Conservation (phyloP, 2,888 invertebrate genomes). For the Amiota mariae region DNA sequence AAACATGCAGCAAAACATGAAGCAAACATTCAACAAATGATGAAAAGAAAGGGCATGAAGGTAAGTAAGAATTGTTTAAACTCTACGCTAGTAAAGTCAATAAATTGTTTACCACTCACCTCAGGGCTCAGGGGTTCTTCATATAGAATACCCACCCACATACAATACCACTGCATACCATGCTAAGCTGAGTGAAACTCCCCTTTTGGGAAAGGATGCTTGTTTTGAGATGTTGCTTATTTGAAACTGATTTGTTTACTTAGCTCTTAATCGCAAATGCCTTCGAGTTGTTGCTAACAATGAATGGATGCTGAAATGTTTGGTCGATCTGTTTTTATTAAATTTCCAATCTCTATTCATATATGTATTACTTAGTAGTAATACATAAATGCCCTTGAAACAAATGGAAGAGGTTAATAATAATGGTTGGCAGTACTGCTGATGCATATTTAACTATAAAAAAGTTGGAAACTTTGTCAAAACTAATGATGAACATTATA, state of each 20-base stretch:
- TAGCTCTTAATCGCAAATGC: constrained; percentile 58
- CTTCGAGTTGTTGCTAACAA: constrained; percentile 1
- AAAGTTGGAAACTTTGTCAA: too few relatives aligned
- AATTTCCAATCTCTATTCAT: background rate
- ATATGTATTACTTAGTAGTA: background rate
- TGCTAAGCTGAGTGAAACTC: background rate
- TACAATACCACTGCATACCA: background rate
- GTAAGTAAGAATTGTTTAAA: constrained; percentile 52
- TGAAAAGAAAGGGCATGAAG: background rate
- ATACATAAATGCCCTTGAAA: background rate
- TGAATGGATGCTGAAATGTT: too few relatives aligned
- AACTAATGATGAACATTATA: too few relatives aligned
- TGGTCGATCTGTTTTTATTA: too few relatives aligned
- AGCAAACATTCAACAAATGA: too few relatives aligned
- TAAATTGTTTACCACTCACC: constrained; percentile 43
- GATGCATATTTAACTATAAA: background rate
- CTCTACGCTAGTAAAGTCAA: constrained; percentile 50
- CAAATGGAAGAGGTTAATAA: background rate
- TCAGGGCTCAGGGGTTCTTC: background rate
- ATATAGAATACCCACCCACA: background rate
- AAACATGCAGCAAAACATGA: constrained; percentile 49
- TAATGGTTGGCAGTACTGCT: background rate
- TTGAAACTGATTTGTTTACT: constrained; percentile 57
- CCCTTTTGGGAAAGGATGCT: background rate
- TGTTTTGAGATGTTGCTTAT: constrained; percentile 20